Evolutionary conservation across 2,888 invertebrate species (phyloP).

Genomic region (Apotomis turbidana): DNA sequence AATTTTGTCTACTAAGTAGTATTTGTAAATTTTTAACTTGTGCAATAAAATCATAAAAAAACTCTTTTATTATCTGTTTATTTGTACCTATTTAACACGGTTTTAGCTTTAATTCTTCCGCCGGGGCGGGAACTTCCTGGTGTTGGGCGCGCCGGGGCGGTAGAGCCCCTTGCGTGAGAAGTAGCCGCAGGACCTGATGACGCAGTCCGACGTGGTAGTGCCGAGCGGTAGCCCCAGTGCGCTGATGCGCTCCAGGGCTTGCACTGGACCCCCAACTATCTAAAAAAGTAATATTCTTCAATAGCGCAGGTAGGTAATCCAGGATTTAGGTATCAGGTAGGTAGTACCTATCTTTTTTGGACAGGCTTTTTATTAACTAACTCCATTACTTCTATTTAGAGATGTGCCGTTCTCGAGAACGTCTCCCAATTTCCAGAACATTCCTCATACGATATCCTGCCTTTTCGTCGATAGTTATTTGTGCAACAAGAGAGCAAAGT

Average conservation of each 20-base stretch:
- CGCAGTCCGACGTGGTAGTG: conserved; percentile 64
- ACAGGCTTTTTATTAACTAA: no score
- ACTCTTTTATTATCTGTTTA: not conserved
- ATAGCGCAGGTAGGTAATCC: no score
- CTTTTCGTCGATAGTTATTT: no score
- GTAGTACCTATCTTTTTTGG: no score
- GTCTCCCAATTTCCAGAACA: no score
- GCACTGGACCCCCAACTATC: conserved; percentile 69
- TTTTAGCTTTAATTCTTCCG: conserved; percentile 47
- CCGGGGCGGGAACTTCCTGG: conserved; percentile 69
- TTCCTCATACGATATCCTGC: no score
- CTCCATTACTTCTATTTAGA: no score
- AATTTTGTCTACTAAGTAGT: not conserved
- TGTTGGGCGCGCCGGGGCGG: conserved; percentile 64
- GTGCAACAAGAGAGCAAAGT: no score
- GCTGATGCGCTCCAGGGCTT: conserved; percentile 73
- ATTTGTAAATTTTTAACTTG: conserved; percentile 32
- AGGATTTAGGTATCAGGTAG: no score
- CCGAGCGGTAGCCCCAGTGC: conserved; percentile 75
- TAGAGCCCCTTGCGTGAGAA: conserved; percentile 63
- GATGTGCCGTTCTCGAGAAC: no score
- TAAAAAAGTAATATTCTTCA: conserved; percentile 43
- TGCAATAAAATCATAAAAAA: conserved; percentile 29
- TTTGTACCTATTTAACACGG: no score
- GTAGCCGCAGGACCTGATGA: conserved; percentile 66